Base-by-base conservation (phyloP, 2,113 vertebrate species). In the Trichechus manatus region DNA sequence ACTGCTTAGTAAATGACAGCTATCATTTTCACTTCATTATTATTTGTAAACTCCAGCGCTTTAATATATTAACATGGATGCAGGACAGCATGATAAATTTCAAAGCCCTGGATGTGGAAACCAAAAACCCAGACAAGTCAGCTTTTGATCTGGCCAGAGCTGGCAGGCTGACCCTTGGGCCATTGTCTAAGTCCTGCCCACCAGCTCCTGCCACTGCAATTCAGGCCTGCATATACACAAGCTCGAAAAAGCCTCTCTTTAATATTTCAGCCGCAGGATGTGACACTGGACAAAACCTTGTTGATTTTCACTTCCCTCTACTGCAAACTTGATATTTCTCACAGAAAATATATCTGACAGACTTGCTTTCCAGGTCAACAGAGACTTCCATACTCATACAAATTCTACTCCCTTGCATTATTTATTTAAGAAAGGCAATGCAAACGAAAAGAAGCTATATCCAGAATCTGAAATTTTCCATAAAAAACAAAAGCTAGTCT, bases 321-420 rank as follows among this genome's bases (percentile, higher is more conserved):
- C 39, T 50, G 19, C 50, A 91, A 95, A 94, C 59, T 94, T 94
- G 79, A 44, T 94, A 87, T 87, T 96, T 97, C 68, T 97, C 80
- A 87, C 39, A 81, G 79, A 96, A 97, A 96, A 94, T 74, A 50
- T 17, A 93, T 79, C 91, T 95, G 94, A 95, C 87, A 96, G 89
- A 64, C 93, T 95, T 89, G 83, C 36, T 97, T 96, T 96, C 85
- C 75, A 87, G 91, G 91, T 94, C 95, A 97, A 39, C 61, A n/a
- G 94, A 97, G 95, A 97, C 59, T 85, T 89, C 75, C 22, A 56
- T 8, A 44, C 72, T 78, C 50, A 91, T 13, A 47, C 85, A 94
- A 66, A 96, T 63, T 59, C 36, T n/a, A 50, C 80, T 74, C 17
- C 59, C 56, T 79, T 89, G 44, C 59, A 95, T 97, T 96, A 96